These are phyloP conservation scores for Eidolon helvum DNA, from an alignment of 2,113 vertebrate genomes.

Conservation along the genomic window DNA sequence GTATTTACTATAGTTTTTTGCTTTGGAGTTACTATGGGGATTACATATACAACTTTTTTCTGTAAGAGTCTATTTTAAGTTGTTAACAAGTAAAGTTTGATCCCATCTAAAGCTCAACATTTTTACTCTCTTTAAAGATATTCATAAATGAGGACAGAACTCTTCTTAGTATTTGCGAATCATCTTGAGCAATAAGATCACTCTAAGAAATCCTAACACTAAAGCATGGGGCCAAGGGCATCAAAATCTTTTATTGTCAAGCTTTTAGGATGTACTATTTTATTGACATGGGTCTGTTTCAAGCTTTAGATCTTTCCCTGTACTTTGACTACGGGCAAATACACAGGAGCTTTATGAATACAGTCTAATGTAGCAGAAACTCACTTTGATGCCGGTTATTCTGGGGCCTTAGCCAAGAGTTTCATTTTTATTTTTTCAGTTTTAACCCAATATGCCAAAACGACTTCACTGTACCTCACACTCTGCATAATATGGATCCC, in stretches of 20 bases:
- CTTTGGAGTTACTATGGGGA: neutral
- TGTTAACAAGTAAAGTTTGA: neutral
- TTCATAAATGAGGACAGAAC: neutral
- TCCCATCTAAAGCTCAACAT: neutral
- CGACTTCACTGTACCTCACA: neutral
- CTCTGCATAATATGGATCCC: neutral
- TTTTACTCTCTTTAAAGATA: neutral
- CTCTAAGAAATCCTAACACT: neutral
- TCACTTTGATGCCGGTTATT: constrained; percentile 12
- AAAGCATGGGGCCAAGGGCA: neutral
- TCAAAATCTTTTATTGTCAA: neutral
- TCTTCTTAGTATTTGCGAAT: neutral
- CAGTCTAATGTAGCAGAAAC: neutral
- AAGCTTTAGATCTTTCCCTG: neutral
- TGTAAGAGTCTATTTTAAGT: neutral
- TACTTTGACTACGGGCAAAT: neutral
- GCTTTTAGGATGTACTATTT: neutral
- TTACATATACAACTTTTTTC: neutral
- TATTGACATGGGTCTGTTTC: neutral
- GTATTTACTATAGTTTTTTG: neutral
- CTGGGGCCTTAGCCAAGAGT: neutral
- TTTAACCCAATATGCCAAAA: neutral
- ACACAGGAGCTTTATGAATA: neutral
- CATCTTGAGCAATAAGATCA: neutral
- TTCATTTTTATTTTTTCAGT: neutral